phyloP scores from a whole-genome alignment of 2,113 vertebrate species.

The Caranx ignobilis region DNA sequence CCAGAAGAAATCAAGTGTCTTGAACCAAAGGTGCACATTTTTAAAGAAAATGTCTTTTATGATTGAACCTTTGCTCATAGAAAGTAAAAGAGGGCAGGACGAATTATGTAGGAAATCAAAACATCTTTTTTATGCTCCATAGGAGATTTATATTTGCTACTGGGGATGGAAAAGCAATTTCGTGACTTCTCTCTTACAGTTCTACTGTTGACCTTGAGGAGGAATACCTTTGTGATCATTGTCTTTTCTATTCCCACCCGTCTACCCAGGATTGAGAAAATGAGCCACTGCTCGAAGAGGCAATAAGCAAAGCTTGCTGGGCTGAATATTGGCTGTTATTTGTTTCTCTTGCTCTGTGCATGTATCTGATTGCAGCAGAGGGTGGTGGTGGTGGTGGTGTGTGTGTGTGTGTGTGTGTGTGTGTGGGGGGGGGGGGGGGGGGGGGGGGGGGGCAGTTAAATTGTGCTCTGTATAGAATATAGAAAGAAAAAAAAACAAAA shows the following conservation, averaged over 20 bases:
- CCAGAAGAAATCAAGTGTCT: background rate
- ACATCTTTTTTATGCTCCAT: constrained; percentile 11
- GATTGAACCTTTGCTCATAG: background rate
- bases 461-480: no score
- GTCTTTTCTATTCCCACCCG: constrained; percentile 44
- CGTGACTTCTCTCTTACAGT: constrained; percentile 14
- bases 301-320: constrained; percentile 34
- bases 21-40: background rate
- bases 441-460: no score
- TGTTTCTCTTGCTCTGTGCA: constrained; percentile 14
- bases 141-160: constrained; percentile 44
- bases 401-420: no score
- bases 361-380: constrained; percentile 1
- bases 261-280: constrained; percentile 48
- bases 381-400: no score
- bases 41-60: background rate
- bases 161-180: constrained; percentile 64
- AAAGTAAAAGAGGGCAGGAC: background rate
- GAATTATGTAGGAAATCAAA: constrained; percentile 23
- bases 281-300: constrained; percentile 14
- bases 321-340: constrained; percentile 43
- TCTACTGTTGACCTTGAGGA: constrained; percentile 67
- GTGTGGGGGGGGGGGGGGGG: no score
- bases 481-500: no score
- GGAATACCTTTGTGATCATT: constrained; percentile 48